Conservation (phyloP, 2,113 vertebrate species). For the Oplegnathus fasciatus region DNA sequence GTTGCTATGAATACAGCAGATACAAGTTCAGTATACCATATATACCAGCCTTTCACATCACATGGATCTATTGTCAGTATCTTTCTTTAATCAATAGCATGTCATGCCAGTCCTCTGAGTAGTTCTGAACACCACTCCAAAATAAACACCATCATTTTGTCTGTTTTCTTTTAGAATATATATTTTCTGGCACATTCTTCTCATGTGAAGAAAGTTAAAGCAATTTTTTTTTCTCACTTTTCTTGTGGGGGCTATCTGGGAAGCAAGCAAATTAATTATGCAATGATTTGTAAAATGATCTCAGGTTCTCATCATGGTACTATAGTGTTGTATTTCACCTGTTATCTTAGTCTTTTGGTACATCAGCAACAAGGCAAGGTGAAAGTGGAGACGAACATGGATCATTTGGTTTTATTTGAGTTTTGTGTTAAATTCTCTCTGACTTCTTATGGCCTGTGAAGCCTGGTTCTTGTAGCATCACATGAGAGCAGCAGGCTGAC, state of each 20-base stretch:
- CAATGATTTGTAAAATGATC: conserved; percentile 48
- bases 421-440: background rate
- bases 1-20: background rate
- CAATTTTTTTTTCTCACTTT: background rate
- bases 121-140: background rate
- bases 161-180: background rate
- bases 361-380: background rate
- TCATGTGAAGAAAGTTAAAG: too few species aligned
- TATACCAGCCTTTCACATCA: background rate
- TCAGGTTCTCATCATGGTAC: conserved; percentile 30
- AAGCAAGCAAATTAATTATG: conserved; percentile 39
- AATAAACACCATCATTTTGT: background rate
- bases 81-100: background rate
- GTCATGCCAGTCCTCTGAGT: background rate
- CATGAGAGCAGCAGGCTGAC: conserved; percentile 1
- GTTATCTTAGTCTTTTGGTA: background rate
- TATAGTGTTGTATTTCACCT: conserved; percentile 37
- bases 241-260: background rate
- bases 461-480: background rate
- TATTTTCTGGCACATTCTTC: background rate
- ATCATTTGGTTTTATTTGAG: background rate
- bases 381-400: conserved; percentile 2
- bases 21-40: background rate
- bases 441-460: background rate
- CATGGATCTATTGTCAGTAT: background rate